A percentile compares a stretch with the other conserved stretches of the same genome.
These are phyloP conservation scores for Anolis carolinensis DNA, from an alignment of 2,113 vertebrate species.

Conservation along the genomic window DNA sequence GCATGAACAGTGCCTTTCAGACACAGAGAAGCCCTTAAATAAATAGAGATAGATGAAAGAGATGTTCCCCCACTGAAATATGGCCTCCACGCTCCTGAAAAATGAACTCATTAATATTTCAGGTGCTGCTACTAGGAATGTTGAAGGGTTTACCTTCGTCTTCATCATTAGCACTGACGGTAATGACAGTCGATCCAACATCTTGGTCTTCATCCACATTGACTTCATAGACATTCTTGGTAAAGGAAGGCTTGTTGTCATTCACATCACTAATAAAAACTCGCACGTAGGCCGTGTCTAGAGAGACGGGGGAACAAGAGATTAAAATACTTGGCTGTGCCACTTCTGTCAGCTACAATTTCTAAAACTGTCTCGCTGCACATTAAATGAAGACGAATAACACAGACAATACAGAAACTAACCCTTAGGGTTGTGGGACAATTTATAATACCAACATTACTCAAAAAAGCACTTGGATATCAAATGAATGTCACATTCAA, in stretches of 20 bases:
- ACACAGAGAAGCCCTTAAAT: conserved; percentile 25
- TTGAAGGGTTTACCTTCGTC: conserved; percentile 82
- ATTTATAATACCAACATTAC: conserved; percentile 59
- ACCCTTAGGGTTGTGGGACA: conserved; percentile 67
- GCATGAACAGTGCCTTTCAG: not conserved
- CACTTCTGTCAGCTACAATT: conserved; percentile 76
- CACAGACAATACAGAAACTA: conserved; percentile 66
- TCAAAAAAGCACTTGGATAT: conserved; percentile 69
- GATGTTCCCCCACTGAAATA: conserved; percentile 6
- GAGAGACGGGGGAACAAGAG: conserved; percentile 50
- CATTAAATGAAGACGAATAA: conserved; percentile 73
- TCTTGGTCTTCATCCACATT: conserved; percentile 86
- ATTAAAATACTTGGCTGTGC: conserved; percentile 65
- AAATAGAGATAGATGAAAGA: conserved; percentile 20
- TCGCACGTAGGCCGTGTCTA: conserved; percentile 85
- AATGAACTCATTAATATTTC: conserved; percentile 45
- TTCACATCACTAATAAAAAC: conserved; percentile 89
- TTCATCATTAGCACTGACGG: conserved; percentile 84
- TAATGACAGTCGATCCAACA: conserved; percentile 80
- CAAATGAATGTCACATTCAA: conserved; percentile 74
- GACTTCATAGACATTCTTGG: conserved; percentile 79
- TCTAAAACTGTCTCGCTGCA: conserved; percentile 62
- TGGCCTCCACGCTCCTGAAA: not conserved
- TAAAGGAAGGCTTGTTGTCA: conserved; percentile 88
- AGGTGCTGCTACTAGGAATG: conserved; percentile 8